A percentile compares a stretch with the other conserved stretches of the same genome.
These are phyloP conservation scores for Diarsia mendica DNA, from an alignment of 2,888 invertebrate genomes.

Conservation along the genomic window DNA sequence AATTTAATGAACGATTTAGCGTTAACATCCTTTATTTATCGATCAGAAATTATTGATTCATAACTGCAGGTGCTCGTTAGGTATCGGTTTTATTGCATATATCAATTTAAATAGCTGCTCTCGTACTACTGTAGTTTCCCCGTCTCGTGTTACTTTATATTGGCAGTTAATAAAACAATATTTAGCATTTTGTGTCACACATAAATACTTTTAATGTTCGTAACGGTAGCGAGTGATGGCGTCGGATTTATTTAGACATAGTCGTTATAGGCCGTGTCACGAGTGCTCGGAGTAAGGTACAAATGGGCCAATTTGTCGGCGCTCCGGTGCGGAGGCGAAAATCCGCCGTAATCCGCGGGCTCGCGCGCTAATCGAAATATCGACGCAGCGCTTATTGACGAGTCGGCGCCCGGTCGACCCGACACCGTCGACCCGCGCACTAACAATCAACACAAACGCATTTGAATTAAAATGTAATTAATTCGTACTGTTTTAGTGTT, in stretches of 20 bases:
- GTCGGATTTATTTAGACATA: constrained; percentile 60
- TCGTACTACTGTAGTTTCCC: constrained; percentile 35
- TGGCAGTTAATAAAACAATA: constrained; percentile 33
- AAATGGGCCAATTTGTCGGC: constrained; percentile 88
- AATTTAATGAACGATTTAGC: no score
- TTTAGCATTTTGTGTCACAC: constrained; percentile 32
- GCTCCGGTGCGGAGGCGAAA: constrained; percentile 84
- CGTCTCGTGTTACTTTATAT: constrained; percentile 44
- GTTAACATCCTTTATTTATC: no score
- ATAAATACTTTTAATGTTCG: constrained; percentile 31
- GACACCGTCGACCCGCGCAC: constrained; percentile 38
- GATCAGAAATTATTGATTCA: constrained; percentile 39
- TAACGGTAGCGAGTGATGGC: constrained; percentile 35
- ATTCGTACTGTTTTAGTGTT: constrained; percentile 22
- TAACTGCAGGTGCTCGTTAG: constrained; percentile 49
- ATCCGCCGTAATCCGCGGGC: constrained; percentile 87
- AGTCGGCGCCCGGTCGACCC: constrained; percentile 49
- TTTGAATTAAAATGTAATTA: constrained; percentile 39
- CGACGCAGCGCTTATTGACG: constrained; percentile 85
- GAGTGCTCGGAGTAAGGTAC: constrained; percentile 75
- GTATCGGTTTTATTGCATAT: constrained; percentile 47
- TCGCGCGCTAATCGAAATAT: constrained; percentile 89
- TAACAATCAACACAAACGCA: constrained; percentile 37
- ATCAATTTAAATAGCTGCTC: constrained; percentile 48
- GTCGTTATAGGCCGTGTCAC: constrained; percentile 61